Percentiles rank a stretch among this genome's conserved stretches.
These are phyloP conservation scores for Hephaestus fuliginosus DNA, from an alignment of 2,797 vertebrate genomes.

Conservation along the genomic window DNA sequence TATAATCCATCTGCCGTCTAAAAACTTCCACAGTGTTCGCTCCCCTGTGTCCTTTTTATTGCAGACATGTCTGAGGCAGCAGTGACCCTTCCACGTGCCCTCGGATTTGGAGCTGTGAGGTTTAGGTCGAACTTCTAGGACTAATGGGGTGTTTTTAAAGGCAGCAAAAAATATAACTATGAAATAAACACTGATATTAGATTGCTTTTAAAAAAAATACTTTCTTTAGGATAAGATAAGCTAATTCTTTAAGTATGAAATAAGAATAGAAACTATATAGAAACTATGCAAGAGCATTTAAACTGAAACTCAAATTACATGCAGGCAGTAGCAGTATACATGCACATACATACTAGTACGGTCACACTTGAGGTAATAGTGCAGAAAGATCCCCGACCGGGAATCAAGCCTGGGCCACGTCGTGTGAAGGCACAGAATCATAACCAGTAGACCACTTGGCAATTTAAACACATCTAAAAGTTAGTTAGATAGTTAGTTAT, in stretches of 20 bases:
- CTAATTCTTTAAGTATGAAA: too few species aligned
- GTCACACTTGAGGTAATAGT: too few species aligned
- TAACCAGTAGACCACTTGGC: constrained; percentile 67
- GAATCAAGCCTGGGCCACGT: constrained; percentile 83
- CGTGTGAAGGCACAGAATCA: constrained; percentile 84
- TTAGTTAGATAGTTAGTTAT: too few species aligned
- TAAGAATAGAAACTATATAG: too few species aligned
- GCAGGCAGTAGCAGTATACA: too few species aligned
- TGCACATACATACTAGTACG: too few species aligned
- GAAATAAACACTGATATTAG: background rate
- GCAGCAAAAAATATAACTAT: background rate
- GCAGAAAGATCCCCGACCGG: constrained; percentile 71
- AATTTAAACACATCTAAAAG: too few species aligned
- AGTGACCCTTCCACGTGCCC: background rate
- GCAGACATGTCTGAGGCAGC: background rate
- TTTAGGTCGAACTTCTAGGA: too few species aligned
- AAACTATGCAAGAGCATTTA: too few species aligned
- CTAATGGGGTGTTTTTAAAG: background rate
- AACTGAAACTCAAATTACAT: too few species aligned
- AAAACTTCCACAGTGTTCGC: background rate
- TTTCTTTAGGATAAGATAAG: too few species aligned
- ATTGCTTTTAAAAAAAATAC: too few species aligned
- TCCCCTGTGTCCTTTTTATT: background rate
- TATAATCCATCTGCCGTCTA: background rate
- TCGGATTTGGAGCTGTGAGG: background rate